Evolutionary conservation across 2,888 invertebrate genomes (phyloP), one percentile per base, ranked within the genome.

Genomic region (Vanessa cardui): DNA sequence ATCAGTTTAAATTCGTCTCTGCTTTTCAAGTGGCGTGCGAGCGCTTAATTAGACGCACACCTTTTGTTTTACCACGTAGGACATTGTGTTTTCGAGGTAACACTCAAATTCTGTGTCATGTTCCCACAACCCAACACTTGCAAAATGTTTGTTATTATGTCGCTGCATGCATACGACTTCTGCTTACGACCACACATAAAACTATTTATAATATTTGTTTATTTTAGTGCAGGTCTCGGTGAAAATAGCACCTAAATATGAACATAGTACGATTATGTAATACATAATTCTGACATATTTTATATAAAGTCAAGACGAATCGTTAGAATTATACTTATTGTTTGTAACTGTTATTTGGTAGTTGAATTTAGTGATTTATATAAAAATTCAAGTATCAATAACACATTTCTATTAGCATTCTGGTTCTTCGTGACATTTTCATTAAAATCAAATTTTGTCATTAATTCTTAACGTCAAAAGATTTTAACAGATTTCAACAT

Each of bases 61-160:
- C 88, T 90, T 88, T 90, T 89, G 87, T 90, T 86, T 86, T 85
- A 83, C 79, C 78, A 81, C 78, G 77, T 76, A 80, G 81, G 81
- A 85, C 85, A 89, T 87, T 89, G 88, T 87, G 73, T 87, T 83
- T 83, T 80, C 77, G 82, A 83, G 70, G 75, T 73, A 66, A 83
- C 78, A 78, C 83, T 83, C 79, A 79, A 85, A 88, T 87, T 86
- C 82, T 83, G 79, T 80, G 82, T 80, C 76, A 79, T 80, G 76
- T 90, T 91, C 91, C 87, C 90, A 91, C 90, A 86, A 77, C 80
- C 85, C 81, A 81, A 80, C 78, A 80, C 82, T 90, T 89, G 80
- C 85, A 84, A 87, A 87, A 88, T 80, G 78, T 74, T 76, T 44
- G 45, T 81, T 72, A 74, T 75, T 72, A 78, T 80, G 77, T 82